Conservation (phyloP, 2,113 vertebrate genomes). For the Sorex fumeus region DNA sequence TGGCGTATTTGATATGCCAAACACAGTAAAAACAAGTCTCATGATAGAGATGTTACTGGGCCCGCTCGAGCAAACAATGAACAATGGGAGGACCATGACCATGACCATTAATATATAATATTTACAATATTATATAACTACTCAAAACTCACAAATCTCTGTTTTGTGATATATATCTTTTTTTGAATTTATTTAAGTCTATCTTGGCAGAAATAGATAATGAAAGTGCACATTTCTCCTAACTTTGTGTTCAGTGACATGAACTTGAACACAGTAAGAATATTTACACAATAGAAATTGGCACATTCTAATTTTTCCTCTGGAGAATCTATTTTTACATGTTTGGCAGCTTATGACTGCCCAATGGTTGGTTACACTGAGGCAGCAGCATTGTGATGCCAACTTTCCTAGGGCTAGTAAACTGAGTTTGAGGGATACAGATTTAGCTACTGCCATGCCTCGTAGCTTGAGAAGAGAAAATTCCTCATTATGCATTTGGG, state of each 20-base stretch:
- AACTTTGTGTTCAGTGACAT: neutral
- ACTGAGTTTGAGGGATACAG: neutral
- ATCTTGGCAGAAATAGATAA: neutral
- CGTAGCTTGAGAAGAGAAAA: neutral
- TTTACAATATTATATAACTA: neutral
- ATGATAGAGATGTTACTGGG: too few species aligned
- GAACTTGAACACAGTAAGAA: neutral
- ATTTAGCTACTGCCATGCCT: slow-evolving; percentile 1
- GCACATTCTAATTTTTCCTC: neutral
- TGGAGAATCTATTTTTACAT: neutral
- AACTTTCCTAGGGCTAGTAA: neutral
- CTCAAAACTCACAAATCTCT: neutral
- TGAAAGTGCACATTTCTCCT: neutral
- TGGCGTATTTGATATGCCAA: too few species aligned
- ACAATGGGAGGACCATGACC: too few species aligned
- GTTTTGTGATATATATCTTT: neutral
- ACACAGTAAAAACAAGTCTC: too few species aligned
- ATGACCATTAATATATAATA: neutral
- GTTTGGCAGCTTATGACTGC: neutral
- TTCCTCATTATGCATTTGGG: neutral
- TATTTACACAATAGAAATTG: slow-evolving; percentile 25
- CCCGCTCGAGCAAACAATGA: too few species aligned
- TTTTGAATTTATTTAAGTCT: neutral
- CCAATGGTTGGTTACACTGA: neutral
- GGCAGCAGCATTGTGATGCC: neutral